Evolutionary conservation across 1,140 invertebrate genomes (phyloP), one percentile per base, ranked within the genome.

Genomic region (Hesperophylax magnus): DNA sequence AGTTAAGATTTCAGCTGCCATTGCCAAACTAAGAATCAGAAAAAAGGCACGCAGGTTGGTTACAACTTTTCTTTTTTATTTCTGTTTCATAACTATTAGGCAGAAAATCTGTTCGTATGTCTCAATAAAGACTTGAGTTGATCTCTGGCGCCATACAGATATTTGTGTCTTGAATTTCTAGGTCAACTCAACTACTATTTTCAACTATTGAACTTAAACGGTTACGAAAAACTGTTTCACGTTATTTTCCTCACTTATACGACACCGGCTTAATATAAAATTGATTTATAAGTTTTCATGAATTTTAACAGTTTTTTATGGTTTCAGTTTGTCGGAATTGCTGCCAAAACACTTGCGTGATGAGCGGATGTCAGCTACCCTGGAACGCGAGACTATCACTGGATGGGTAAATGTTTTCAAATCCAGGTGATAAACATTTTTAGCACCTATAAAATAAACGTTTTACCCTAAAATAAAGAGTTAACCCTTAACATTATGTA

Each of bases 391-490:
- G 0, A 90, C 93, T 0, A 91, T 94, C 6, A 94, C 93, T 0
- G 94, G 94, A 79, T 96, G 94, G 94, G 91, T 96, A 0, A 96
- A 96, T 86, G 92, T 92, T 0, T 93, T 92, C 77, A 93, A 94
- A 87, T 88, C 92, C n/a, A 91, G 90, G 93, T 93, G 85, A 53
- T 7, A 0, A 47, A n/a, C 1, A 8, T 31, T 65, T 65, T 65
- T 31, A 31, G 4, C 27, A 22, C 27, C 7, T 65, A n/a, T 20
- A 20, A 58, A 58, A 58, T 58, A 58, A 7, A 0, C 0, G 18
- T 18, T 58, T 58, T 0, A 18, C 4, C 18, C 18, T 58, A 20
- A 18, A 11, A 58, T 18, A 8, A 18, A 8, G 4, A 18, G n/a
- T 18, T 14, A 47, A 47, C 39, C 39, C 39, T 47, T 47, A 47